Evolutionary conservation across 2,888 invertebrate species (phyloP).

Genomic region (Pterostichus niger): DNA sequence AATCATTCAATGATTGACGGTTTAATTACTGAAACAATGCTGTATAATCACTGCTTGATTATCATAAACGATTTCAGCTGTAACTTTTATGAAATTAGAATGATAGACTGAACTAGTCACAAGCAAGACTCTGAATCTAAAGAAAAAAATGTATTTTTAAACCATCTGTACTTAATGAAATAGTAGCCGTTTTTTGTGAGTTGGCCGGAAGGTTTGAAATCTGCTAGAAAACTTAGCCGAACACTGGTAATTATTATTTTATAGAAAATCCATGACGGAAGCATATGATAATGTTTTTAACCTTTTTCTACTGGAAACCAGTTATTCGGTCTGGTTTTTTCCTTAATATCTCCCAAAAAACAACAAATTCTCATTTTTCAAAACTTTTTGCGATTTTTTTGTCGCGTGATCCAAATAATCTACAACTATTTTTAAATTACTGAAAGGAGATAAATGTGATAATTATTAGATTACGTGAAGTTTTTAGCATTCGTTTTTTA

Average conservation of each 20-base stretch:
- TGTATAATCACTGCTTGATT: background rate
- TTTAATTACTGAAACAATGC: slow-evolving; percentile 21
- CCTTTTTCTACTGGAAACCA: slow-evolving; percentile 9
- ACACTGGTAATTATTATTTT: slow-evolving; percentile 29
- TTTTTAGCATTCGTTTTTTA: background rate
- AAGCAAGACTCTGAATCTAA: no score
- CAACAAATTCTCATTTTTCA: background rate
- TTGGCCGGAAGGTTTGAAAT: slow-evolving; percentile 2
- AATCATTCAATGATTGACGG: slow-evolving; percentile 4
- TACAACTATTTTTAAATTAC: no score
- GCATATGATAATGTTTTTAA: background rate
- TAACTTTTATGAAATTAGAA: background rate
- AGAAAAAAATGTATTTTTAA: background rate
- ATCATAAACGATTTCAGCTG: background rate
- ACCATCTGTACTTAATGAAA: slow-evolving; percentile 9
- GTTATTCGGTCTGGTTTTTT: slow-evolving; percentile 16
- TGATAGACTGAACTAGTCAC: background rate
- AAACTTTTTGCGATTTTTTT: no score
- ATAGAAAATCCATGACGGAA: slow-evolving; percentile 28
- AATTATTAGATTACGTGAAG: background rate
- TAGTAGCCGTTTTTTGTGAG: background rate
- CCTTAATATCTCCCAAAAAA: background rate
- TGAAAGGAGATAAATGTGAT: background rate
- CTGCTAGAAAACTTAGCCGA: slow-evolving; percentile 17
- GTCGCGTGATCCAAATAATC: no score